phyloP scores from a whole-genome alignment of 1,140 invertebrate species.

The Leptopilina clavipes region DNA sequence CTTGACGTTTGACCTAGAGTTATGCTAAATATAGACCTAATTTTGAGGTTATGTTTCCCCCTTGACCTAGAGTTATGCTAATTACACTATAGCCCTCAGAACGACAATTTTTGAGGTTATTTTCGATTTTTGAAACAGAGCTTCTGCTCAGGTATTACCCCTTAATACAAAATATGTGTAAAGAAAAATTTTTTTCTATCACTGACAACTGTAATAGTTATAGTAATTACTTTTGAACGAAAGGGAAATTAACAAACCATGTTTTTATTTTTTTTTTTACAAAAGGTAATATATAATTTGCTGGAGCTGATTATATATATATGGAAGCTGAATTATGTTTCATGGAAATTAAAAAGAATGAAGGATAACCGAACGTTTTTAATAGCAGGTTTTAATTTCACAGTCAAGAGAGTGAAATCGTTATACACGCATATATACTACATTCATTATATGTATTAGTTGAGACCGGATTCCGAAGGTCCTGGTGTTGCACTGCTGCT shows the following conservation, averaged over 20 bases:
- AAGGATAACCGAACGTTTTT: background rate
- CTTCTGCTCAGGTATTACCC: too few relatives aligned
- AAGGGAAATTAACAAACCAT: background rate
- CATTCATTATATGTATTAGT: too few relatives aligned
- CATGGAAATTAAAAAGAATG: constrained; percentile 27
- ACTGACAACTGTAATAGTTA: background rate
- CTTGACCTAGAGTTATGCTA: too few relatives aligned
- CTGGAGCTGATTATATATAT: background rate
- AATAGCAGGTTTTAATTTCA: constrained; percentile 29
- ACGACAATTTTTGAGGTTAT: too few relatives aligned
- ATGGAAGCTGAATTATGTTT: constrained; percentile 20
- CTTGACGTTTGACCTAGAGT: too few relatives aligned
- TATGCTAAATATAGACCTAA: too few relatives aligned
- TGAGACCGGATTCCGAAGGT: constrained; percentile 43
- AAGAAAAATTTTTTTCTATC: too few relatives aligned
- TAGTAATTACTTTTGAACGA: background rate
- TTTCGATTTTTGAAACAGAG: too few relatives aligned
- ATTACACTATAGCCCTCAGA: too few relatives aligned
- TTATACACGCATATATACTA: background rate
- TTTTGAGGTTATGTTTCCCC: too few relatives aligned
- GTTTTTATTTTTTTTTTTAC: too few relatives aligned
- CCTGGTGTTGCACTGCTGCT: constrained; percentile 7
- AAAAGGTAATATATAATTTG: background rate
- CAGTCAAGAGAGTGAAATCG: constrained; percentile 17
- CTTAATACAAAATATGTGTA: too few relatives aligned